Conservation (phyloP, 2,888 invertebrate species). For the Tiphia femorata region DNA sequence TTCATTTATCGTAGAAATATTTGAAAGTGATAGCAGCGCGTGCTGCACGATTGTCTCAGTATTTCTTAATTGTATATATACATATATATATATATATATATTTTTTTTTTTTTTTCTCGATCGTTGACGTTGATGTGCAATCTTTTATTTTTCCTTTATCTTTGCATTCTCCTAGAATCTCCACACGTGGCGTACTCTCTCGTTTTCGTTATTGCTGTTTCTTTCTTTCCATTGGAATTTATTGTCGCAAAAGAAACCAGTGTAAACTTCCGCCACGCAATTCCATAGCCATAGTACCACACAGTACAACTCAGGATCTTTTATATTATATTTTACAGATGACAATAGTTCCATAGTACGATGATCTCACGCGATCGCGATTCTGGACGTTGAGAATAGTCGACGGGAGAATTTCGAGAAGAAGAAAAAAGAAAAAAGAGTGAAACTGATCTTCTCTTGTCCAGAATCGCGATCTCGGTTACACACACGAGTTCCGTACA, state of each 20-base stretch:
- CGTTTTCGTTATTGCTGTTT: slow-evolving; percentile 3
- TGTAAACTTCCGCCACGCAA: slow-evolving; percentile 52
- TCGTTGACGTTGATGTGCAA: not conserved
- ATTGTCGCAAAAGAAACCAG: slow-evolving; percentile 33
- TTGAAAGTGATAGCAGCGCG: too few species aligned
- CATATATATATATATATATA: not conserved
- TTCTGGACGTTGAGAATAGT: too few species aligned
- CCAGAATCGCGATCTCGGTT: not conserved
- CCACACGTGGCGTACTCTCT: too few species aligned
- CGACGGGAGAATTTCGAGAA: too few species aligned
- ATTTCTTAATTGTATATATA: too few species aligned
- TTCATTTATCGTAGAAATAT: too few species aligned
- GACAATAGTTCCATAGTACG: slow-evolving; percentile 68
- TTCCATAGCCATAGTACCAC: slow-evolving; percentile 69
- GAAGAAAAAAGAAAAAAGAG: too few species aligned
- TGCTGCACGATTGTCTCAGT: too few species aligned
- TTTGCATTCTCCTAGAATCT: slow-evolving; percentile 30
- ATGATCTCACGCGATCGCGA: slow-evolving; percentile 40
- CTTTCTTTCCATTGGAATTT: not conserved
- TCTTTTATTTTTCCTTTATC: slow-evolving; percentile 22
- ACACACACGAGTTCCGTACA: too few species aligned
- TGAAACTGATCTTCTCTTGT: too few species aligned
- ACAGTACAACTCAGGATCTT: slow-evolving; percentile 70
- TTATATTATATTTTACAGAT: slow-evolving; percentile 70
- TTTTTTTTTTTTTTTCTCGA: not conserved